Percentiles rank a stretch among this genome's conserved stretches.
Evolutionary conservation across 2,113 vertebrate genomes (phyloP).

Genomic region (Sinosuthora webbiana): DNA sequence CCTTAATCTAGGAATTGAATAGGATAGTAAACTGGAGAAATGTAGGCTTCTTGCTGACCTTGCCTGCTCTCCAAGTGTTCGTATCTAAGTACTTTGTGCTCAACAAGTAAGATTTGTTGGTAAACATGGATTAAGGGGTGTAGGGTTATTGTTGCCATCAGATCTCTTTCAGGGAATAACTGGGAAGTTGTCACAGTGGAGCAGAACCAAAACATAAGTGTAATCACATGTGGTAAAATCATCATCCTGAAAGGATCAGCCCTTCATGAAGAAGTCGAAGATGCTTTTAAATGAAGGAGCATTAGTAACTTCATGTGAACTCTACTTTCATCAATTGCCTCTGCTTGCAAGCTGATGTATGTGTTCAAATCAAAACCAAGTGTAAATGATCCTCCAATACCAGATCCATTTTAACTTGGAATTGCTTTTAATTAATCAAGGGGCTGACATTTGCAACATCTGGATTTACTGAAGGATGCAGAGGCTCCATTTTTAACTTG

Average conservation of each 20-base stretch:
- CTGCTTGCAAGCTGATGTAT: not conserved
- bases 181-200: not conserved
- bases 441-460: not conserved
- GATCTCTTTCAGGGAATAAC: not conserved
- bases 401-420: not conserved
- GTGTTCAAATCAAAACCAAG: not conserved
- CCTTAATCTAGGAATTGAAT: not conserved
- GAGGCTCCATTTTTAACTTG: not conserved
- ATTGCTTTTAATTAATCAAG: not conserved
- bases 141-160: not conserved
- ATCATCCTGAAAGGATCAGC: not conserved
- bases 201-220: accelerated
- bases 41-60: not conserved
- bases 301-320: not conserved
- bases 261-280: not conserved
- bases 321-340: not conserved
- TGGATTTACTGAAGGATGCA: not conserved
- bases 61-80: not conserved
- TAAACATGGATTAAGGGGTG: not conserved
- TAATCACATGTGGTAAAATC: not conserved
- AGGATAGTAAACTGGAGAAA: not conserved
- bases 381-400: not conserved
- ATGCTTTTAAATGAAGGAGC: not conserved
- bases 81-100: not conserved
- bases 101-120: not conserved